These are phyloP conservation scores for Xestia xanthographa DNA, from an alignment of 2,888 invertebrate species.

Conservation along the genomic window DNA sequence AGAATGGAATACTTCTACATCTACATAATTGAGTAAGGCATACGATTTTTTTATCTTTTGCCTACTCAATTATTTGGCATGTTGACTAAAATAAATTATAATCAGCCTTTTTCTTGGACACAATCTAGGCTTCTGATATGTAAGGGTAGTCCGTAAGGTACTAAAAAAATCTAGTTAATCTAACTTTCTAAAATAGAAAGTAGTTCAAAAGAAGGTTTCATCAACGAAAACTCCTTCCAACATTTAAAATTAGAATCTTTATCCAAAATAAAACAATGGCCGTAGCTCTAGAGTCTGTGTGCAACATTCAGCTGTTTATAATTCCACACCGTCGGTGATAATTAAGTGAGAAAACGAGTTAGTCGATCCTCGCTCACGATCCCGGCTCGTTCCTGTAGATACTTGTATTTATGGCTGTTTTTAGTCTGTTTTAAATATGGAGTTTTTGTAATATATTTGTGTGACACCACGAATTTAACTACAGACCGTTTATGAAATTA, in stretches of 20 bases:
- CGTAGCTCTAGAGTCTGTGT: constrained; percentile 5
- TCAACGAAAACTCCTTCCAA: too few relatives aligned
- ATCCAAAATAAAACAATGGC: constrained; percentile 40
- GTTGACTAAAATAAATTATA: neutral
- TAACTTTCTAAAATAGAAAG: too few relatives aligned
- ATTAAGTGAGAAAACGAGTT: constrained; percentile 56
- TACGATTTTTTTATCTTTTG: neutral
- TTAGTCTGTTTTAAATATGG: constrained; percentile 21
- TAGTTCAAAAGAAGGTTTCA: neutral
- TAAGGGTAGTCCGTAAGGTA: neutral
- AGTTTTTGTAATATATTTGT: neutral
- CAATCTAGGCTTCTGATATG: neutral
- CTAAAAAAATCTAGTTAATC: neutral
- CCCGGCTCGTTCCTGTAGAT: constrained; percentile 4
- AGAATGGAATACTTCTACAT: neutral
- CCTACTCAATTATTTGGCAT: neutral
- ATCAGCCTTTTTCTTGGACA: neutral
- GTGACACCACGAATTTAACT: neutral
- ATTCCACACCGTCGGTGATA: constrained; percentile 53
- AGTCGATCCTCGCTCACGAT: constrained; percentile 42
- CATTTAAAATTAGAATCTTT: constrained; percentile 37
- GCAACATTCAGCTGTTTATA: constrained; percentile 55
- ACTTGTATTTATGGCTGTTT: constrained; percentile 34
- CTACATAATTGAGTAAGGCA: neutral
- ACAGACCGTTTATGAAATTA: neutral